Evolutionary conservation across 2,797 vertebrate species (phyloP).

Genomic region (Tenualosa thibaudeaui): DNA sequence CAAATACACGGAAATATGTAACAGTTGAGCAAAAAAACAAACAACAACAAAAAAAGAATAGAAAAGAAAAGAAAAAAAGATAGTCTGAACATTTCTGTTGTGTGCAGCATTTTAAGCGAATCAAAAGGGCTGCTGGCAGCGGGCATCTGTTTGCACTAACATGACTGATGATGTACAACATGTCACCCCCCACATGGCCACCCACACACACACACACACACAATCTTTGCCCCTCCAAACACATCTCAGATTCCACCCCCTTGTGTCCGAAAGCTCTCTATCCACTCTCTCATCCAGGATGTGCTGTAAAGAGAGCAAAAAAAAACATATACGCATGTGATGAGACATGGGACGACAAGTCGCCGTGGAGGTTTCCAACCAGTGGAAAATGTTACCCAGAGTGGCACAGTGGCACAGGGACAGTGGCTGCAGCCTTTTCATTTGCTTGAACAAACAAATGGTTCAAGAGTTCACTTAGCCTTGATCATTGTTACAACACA

Average conservation of each 20-base stretch:
- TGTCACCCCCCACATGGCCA: not conserved
- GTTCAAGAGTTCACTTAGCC: slow-evolving; percentile 12
- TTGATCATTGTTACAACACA: not conserved
- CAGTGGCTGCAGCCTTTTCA: not conserved
- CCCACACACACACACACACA: not conserved
- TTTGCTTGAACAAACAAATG: not conserved
- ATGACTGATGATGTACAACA: slow-evolving; percentile 20
- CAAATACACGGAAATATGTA: slow-evolving; percentile 63
- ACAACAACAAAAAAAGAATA: slow-evolving; percentile 27
- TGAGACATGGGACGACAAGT: not conserved
- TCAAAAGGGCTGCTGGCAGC: slow-evolving; percentile 18
- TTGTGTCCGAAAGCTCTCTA: not conserved
- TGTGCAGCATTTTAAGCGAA: slow-evolving; percentile 35
- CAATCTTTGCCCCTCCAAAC: not conserved
- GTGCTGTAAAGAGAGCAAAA: not conserved
- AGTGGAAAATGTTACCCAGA: not conserved
- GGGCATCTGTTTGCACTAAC: slow-evolving; percentile 32
- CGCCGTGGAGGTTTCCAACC: not conserved
- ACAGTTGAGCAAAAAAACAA: slow-evolving; percentile 45
- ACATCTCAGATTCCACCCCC: not conserved
- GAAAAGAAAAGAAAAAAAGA: slow-evolving; percentile 11
- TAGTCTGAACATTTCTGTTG: slow-evolving; percentile 29
- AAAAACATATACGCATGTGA: not conserved
- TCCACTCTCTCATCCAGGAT: not conserved
- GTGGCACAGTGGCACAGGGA: not conserved